Evolutionary conservation across 2,113 vertebrate species (phyloP), one percentile per base, ranked within the genome.

Genomic region (Elaphurus davidianus): DNA sequence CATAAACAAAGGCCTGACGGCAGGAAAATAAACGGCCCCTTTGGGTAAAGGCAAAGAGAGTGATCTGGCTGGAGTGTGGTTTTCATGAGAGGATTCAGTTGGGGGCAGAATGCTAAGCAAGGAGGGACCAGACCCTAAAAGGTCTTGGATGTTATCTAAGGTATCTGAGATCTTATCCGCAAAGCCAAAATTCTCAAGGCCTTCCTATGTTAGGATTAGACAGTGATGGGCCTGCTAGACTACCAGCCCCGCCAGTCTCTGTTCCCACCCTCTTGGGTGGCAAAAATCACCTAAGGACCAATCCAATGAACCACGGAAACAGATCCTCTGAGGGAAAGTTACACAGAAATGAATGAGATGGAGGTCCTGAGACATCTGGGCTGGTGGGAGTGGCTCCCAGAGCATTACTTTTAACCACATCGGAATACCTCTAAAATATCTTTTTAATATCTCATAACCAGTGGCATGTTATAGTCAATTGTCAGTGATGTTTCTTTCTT

Each of bases 381-480:
- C 54, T 33, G 17, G 5, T 30, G 27, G 55, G 23, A 52, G 7
- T 27, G 52, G 17, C 33, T 67, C 23, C 27, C 1, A 40, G 43
- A 54, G 8, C 2, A 19, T 14, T 45, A 3, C 50, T 87, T 87
- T 23, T 19, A 40, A 54, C 90, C 55, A 40, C 3, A 57, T 21
- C 13, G 78, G 43, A 59, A 19, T 9, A 7, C 4, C 27, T 14
- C 52, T 54, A 23, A 97, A 78, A 54, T 28, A 45, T 83, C 79
- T 83, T 54, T 83, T 25, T 36, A 27, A 3, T 27, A 40, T 16
- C 28, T 85, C 52, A 30, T 2, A 30, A 54, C 9, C 30, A 30
- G 5, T 17, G 9, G 25, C 47, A 54, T 0, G 0, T 19, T 27
- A 36, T 16, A 57, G 33, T 28, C 36, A 21, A 19, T 8, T 16